Conservation (phyloP, 37 sponge, comb jelly and placozoan genomes). For the Chondrilla cf. caribensis region DNA sequence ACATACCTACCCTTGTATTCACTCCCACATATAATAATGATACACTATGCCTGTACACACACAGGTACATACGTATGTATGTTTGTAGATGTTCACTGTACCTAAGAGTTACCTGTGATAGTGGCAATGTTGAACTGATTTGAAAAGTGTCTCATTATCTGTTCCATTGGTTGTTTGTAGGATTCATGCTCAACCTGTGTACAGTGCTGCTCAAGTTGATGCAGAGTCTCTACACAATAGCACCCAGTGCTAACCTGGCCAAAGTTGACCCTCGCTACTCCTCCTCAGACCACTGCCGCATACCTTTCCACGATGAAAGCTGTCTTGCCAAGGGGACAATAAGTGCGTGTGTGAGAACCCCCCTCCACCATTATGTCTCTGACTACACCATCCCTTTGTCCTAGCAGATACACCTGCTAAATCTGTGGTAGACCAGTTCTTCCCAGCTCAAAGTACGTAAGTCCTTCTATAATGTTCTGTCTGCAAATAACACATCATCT, state of each 20-base stretch:
- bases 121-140: too few species aligned
- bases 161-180: too few species aligned
- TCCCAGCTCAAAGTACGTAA: background rate
- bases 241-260: constrained; percentile 54
- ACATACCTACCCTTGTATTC: too few species aligned
- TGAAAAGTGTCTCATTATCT: too few species aligned
- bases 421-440: background rate
- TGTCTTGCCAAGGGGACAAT: constrained; percentile 67
- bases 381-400: background rate
- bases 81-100: too few species aligned
- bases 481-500: too few species aligned
- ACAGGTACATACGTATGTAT: too few species aligned
- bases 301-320: constrained; percentile 62
- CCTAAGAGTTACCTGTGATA: too few species aligned
- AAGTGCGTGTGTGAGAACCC: background rate
- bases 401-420: background rate
- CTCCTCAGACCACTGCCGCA: constrained; percentile 47
- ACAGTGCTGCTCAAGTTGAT: constrained; percentile 72
- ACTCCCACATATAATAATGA: too few species aligned
- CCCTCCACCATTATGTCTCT: background rate
- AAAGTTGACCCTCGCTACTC: constrained; percentile 54
- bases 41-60: too few species aligned
- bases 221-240: constrained; percentile 62
- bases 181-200: constrained; percentile 77
- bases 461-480: background rate